These are phyloP conservation scores for Typhlomys cinereus DNA, from an alignment of 2,113 vertebrate species.

Conservation along the genomic window DNA sequence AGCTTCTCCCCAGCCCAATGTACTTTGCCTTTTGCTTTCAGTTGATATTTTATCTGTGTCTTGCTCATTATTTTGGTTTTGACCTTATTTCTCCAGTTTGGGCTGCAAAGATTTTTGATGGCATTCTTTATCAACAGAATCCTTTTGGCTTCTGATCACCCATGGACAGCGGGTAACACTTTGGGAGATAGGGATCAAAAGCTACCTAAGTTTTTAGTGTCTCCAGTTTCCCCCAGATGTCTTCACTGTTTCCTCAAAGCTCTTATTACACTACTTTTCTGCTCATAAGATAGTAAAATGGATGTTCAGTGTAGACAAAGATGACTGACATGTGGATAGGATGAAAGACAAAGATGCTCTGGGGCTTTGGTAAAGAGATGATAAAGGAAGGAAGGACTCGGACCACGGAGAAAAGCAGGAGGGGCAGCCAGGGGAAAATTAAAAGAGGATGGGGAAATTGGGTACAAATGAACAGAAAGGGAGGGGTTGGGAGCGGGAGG, in stretches of 20 bases:
- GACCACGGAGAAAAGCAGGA: not conserved
- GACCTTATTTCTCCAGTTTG: not conserved
- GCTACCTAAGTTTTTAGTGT: not conserved
- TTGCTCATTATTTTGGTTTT: not conserved
- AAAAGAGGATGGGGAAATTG: not conserved
- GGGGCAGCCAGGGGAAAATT: not conserved
- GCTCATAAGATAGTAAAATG: not conserved
- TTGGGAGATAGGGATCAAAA: not conserved
- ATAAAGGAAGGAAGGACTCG: not conserved
- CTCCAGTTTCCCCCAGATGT: not conserved
- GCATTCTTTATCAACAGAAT: not conserved
- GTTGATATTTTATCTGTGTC: not conserved
- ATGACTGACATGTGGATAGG: not conserved
- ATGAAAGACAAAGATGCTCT: not conserved
- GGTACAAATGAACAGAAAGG: not conserved
- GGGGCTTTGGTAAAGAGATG: rapidly evolving
- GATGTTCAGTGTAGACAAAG: not conserved
- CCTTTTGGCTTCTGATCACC: not conserved
- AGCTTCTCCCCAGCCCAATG: too few relatives aligned
- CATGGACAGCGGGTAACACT: not conserved
- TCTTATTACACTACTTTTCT: not conserved
- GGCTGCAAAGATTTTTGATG: not conserved
- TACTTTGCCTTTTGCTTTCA: too few relatives aligned
- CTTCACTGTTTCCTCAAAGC: not conserved
- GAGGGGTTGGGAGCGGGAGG: not conserved